These are phyloP conservation scores for Parnassius apollo DNA, from an alignment of 2,888 invertebrate genomes.

Conservation along the genomic window DNA sequence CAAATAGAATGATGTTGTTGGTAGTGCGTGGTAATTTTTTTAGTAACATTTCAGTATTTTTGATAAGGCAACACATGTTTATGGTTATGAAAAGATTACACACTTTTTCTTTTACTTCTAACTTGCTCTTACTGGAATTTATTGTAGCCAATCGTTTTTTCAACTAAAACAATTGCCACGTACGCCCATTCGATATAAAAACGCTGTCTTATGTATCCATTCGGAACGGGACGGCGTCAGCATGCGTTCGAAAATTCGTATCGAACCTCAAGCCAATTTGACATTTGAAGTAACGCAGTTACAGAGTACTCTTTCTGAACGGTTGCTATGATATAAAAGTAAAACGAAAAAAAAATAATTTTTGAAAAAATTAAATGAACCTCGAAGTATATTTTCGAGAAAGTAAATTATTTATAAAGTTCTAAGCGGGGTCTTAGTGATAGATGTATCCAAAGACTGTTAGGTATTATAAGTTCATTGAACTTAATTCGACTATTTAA, in stretches of 20 bases:
- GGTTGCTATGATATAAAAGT: conserved; percentile 51
- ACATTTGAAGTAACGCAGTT: conserved; percentile 16
- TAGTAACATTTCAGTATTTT: no score
- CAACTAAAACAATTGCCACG: conserved; percentile 17
- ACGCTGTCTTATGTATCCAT: neutral
- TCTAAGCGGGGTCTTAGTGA: conserved; percentile 76
- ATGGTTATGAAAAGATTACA: neutral
- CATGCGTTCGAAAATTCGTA: conserved; percentile 33
- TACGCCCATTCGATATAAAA: conserved; percentile 11
- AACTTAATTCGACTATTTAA: conserved; percentile 66
- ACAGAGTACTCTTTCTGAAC: conserved; percentile 27
- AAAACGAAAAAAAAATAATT: conserved; percentile 55
- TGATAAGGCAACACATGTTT: neutral
- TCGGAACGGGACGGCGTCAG: conserved; percentile 26
- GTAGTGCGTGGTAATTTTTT: neutral
- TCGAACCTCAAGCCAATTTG: conserved; percentile 23
- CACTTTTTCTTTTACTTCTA: neutral
- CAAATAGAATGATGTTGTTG: neutral
- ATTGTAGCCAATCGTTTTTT: neutral
- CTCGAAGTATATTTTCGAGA: conserved; percentile 79
- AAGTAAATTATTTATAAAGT: conserved; percentile 73
- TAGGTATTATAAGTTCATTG: conserved; percentile 75
- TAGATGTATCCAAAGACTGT: conserved; percentile 79
- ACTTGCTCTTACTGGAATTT: neutral
- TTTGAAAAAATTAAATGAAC: conserved; percentile 50